A percentile compares a stretch with the other conserved stretches of the same genome.
These are phyloP conservation scores for Hybognathus amarus DNA, from an alignment of 2,797 vertebrate species.

Conservation along the genomic window DNA sequence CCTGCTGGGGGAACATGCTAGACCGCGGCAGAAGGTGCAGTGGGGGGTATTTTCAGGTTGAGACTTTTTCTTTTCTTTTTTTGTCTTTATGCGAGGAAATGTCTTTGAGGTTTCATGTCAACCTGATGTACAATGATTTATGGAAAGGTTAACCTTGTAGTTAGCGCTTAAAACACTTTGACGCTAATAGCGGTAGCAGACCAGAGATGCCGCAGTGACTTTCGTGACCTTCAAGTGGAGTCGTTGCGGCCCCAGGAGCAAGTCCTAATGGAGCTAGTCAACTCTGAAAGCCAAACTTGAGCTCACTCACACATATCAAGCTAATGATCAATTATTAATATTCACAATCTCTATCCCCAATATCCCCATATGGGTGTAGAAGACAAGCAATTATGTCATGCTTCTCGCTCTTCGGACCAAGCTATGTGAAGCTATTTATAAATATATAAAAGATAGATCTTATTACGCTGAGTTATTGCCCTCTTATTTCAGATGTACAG, in stretches of 20 bases:
- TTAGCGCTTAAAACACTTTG: conserved; percentile 28
- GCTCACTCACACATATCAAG: conserved; percentile 73
- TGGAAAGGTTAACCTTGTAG: conserved; percentile 45
- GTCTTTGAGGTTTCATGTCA: conserved; percentile 10
- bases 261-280: conserved; percentile 69
- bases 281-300: conserved; percentile 71
- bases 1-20: conserved; percentile 55
- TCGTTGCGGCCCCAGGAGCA: conserved; percentile 60
- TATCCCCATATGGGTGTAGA: conserved; percentile 76
- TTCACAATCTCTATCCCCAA: conserved; percentile 79
- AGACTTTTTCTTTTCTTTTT: not conserved
- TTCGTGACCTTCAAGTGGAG: conserved; percentile 71
- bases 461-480: conserved; percentile 77
- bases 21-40: conserved; percentile 28
- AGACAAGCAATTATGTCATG: conserved; percentile 81
- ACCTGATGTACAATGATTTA: conserved; percentile 28
- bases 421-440: conserved; percentile 76
- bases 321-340: conserved; percentile 84
- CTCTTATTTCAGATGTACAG: conserved; percentile 83
- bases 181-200: conserved; percentile 11
- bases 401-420: conserved; percentile 67
- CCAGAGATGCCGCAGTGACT: conserved; percentile 21
- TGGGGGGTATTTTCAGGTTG: not conserved
- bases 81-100: not conserved
- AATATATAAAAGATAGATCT: conserved; percentile 82